Percentiles rank a stretch among this genome's conserved stretches.
Evolutionary conservation across 2,797 vertebrate genomes (phyloP).

Genomic region (Aldrovandia affinis): DNA sequence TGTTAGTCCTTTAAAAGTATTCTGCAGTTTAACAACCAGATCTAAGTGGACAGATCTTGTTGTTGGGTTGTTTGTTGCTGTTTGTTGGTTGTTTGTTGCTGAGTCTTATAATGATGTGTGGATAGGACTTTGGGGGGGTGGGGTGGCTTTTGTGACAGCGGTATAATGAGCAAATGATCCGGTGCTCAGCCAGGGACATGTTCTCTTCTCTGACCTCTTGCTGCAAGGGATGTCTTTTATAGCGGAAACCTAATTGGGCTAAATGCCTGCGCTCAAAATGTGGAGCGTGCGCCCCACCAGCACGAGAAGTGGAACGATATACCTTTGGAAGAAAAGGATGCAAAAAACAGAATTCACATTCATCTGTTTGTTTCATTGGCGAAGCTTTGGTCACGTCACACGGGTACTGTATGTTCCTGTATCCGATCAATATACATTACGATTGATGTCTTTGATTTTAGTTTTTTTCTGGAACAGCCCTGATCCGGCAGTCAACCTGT

Average conservation of each 20-base stretch:
- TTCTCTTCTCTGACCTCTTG: slow-evolving; percentile 52
- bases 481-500: neutral
- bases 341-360: neutral
- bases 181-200: slow-evolving; percentile 56
- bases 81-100: neutral
- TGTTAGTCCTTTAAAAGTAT: neutral
- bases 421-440: neutral
- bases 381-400: neutral
- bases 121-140: slow-evolving; percentile 62
- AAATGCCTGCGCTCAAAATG: neutral
- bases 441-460: too few relatives aligned
- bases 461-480: too few relatives aligned
- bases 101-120: slow-evolving; percentile 54
- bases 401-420: neutral
- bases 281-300: neutral
- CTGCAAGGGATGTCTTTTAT: slow-evolving; percentile 46
- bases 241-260: slow-evolving; percentile 61
- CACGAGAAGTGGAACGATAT: neutral
- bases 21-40: neutral
- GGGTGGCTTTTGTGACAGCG: slow-evolving; percentile 61
- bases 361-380: too few relatives aligned
- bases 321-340: neutral
- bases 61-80: neutral
- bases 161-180: slow-evolving; percentile 64
- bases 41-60: neutral